A percentile compares a stretch with the other conserved stretches of the same genome.
Evolutionary conservation across 2,113 vertebrate genomes (phyloP).

Genomic region (Casuarius casuarius): DNA sequence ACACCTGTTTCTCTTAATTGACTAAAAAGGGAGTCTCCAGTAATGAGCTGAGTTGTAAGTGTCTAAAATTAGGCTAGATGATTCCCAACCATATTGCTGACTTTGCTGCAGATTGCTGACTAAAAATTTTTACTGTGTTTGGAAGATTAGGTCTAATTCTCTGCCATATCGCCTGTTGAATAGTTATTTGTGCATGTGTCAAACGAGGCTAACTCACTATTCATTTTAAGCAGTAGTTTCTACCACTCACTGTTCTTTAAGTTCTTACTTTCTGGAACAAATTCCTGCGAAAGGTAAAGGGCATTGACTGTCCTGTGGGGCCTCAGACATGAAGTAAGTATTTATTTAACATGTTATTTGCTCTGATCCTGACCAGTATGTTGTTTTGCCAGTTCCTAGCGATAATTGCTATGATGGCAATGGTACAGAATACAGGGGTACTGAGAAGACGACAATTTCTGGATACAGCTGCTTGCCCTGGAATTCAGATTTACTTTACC

Average conservation of each 20-base stretch:
- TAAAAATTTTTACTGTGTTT: too few relatives aligned
- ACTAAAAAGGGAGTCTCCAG: neutral
- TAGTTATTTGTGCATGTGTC: neutral
- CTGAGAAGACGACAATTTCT: slow-evolving; percentile 74
- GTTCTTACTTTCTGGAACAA: neutral
- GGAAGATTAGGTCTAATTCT: slow-evolving; percentile 24
- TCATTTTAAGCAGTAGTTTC: neutral
- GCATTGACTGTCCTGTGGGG: neutral
- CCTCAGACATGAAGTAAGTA: neutral
- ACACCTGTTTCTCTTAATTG: slow-evolving; percentile 1
- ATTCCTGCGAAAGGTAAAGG: neutral
- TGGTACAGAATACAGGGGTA: slow-evolving; percentile 84
- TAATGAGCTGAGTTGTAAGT: neutral
- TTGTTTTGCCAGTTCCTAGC: slow-evolving; percentile 71
- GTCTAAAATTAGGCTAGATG: slow-evolving; percentile 43
- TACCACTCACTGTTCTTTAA: neutral
- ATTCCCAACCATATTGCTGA: slow-evolving; percentile 44
- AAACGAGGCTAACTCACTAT: neutral
- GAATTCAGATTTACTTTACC: slow-evolving; percentile 87
- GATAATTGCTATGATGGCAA: slow-evolving; percentile 80
- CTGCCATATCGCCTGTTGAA: neutral
- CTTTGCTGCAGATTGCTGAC: slow-evolving; percentile 29
- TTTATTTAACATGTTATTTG: neutral
- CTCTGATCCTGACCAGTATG: neutral
- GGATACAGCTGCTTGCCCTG: slow-evolving; percentile 87